A percentile compares a stretch with the other conserved stretches of the same genome.
Evolutionary conservation across 2,113 vertebrate genomes (phyloP).

Genomic region (Galeopterus variegatus): DNA sequence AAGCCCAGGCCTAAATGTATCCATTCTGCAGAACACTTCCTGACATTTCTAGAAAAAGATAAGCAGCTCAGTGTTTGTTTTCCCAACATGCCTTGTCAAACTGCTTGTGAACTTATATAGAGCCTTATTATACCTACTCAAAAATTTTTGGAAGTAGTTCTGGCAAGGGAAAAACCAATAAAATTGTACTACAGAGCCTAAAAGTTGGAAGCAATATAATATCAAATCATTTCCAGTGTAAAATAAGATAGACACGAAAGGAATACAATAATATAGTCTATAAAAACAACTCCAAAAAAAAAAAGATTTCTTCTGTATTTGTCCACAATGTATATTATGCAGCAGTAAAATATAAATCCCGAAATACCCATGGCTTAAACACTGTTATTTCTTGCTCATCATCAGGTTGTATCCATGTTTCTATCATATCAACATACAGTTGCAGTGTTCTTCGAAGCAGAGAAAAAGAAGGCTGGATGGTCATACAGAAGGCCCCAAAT

Average conservation of each 20-base stretch:
- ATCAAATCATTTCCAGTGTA: background rate
- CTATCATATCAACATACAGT: background rate
- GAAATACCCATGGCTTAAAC: background rate
- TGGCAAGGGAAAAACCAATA: background rate
- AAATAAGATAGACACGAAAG: background rate
- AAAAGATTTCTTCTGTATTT: background rate
- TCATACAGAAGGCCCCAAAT: background rate
- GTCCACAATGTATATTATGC: background rate
- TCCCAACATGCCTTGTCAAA: background rate
- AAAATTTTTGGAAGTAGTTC: background rate
- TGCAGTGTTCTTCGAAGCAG: background rate
- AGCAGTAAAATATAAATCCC: constrained; percentile 1
- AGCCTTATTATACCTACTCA: background rate
- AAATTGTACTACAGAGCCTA: background rate
- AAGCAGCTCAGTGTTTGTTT: background rate
- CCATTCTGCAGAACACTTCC: background rate
- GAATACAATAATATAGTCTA: background rate
- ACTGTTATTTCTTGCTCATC: background rate
- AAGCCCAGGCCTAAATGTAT: background rate
- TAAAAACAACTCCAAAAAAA: background rate
- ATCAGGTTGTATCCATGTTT: background rate
- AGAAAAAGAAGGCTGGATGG: background rate
- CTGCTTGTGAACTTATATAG: background rate
- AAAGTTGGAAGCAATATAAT: background rate
- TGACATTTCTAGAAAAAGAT: background rate